Evolutionary conservation across 2,113 vertebrate species (phyloP).

Genomic region (Crotophaga sulcirostris): DNA sequence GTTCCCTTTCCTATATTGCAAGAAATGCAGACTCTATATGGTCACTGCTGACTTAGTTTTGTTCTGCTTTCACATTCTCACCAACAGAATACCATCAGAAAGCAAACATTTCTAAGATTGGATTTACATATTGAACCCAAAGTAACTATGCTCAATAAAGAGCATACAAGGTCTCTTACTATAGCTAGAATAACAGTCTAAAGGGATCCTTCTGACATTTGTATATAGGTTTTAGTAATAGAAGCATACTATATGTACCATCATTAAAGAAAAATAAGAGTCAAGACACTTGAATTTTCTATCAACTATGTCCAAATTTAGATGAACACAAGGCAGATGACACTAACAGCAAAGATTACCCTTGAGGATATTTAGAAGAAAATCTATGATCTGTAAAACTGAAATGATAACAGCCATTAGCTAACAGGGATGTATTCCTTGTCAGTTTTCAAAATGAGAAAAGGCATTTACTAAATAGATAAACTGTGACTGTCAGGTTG

Average conservation of each 20-base stretch:
- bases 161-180: neutral
- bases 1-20: neutral
- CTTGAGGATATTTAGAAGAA: constrained; percentile 66
- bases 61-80: neutral
- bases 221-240: neutral
- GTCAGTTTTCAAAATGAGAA: constrained; percentile 67
- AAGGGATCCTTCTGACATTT: neutral
- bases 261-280: neutral
- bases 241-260: neutral
- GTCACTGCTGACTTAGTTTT: neutral
- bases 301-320: constrained; percentile 46
- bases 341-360: constrained; percentile 49
- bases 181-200: neutral
- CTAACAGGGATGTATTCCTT: constrained; percentile 39
- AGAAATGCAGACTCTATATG: neutral
- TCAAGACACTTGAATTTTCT: neutral
- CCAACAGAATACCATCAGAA: accelerated
- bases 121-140: neutral
- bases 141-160: neutral
- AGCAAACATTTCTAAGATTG: neutral
- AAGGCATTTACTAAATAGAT: constrained; percentile 64
- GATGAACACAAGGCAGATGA: constrained; percentile 13
- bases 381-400: constrained; percentile 69
- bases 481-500: constrained; percentile 59
- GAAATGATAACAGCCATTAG: constrained; percentile 66